Base-by-base conservation (phyloP, 1,140 invertebrate genomes). In the Augochlora pura region DNA sequence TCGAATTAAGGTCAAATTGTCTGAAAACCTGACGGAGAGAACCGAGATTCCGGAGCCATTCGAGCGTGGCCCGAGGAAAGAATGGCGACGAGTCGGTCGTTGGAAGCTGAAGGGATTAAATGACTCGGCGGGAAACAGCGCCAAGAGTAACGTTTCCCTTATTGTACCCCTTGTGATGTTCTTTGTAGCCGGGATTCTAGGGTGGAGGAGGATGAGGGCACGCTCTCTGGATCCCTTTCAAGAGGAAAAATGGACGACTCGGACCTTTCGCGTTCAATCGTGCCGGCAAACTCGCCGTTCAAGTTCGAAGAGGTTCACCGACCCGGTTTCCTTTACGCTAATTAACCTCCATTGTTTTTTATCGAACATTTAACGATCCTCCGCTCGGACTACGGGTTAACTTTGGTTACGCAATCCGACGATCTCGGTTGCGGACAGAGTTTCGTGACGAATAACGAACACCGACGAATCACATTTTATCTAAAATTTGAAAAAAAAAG, bases 301-400 rank as follows among this genome's bases (percentile, higher is more conserved):
- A 71, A 71, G 75, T 77, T 77, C 42, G 63, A 63, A 54, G 16
- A n/a, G 70, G 75, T 77, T 77, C 57, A 25, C 70, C 57, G 59
- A 38, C 67, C 57, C 27, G 18, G 21, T 69, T 62, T 25, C 57
- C n/a, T 71, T 42, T 25, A n/a, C 38, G 18, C 18, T 63, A 54
- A 77, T 77, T 71, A 77, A 63, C 46, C 7, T 23, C 32, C 12
- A 27, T 77, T 77, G 57, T 63, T 77, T 71, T n/a, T 69, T 42
- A 3, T 39, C 32, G 46, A 52, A 25, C 62, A 52, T 21, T 32
- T 62, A 25, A 7, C 52, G 62, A 42, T 52, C 0, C 14, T 14
- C 10, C 10, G 42, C 42, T 2, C 42, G 2, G 9, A 18, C 14
- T 14, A 16, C 16, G 49, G 49, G 5, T 52, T 18, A 52, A 52